phyloP scores from a whole-genome alignment of 1,140 invertebrate species.

The Drosophila quadrilineata region DNA sequence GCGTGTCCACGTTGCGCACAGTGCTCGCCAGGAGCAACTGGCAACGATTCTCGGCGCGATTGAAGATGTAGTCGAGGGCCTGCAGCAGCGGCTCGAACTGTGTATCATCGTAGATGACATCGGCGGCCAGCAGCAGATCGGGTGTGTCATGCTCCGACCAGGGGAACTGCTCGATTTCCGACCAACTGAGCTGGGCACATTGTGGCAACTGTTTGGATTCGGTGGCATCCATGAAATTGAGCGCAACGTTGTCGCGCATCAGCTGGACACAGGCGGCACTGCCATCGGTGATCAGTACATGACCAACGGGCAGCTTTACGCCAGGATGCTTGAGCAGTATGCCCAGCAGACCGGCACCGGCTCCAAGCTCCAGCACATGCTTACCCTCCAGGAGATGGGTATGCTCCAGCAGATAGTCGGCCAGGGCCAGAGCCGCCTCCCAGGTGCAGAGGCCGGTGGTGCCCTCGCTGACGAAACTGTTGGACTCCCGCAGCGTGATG shows the following conservation, averaged over 20 bases:
- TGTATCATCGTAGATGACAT: conserved; percentile 72
- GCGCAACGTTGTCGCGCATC: conserved; percentile 58
- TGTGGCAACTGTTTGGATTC: conserved; percentile 1
- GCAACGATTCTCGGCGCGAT: conserved; percentile 22
- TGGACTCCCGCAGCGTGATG: conserved; percentile 65
- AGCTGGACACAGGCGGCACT: conserved; percentile 63
- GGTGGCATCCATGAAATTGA: conserved; percentile 44
- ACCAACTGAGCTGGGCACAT: conserved; percentile 52
- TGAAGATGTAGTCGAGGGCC: conserved; percentile 55
- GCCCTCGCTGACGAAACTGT: conserved; percentile 70
- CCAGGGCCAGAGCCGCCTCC: conserved; percentile 71
- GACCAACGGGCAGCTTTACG: conserved; percentile 13
- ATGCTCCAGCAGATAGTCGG: conserved; percentile 64
- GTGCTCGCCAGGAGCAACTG: conserved; percentile 71
- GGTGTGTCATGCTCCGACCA: conserved; percentile 24
- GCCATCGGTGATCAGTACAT: conserved; percentile 70
- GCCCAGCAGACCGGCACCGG: conserved; percentile 67
- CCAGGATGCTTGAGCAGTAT: conserved; percentile 53
- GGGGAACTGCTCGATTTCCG: conserved; percentile 28
- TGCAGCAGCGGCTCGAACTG: conserved; percentile 52
- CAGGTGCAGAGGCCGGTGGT: conserved; percentile 78
- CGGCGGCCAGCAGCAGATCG: conserved; percentile 65
- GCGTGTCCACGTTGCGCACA: conserved; percentile 67
- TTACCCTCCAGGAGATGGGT: conserved; percentile 31
- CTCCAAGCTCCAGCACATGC: conserved; percentile 66